Conservation (phyloP, 2,797 vertebrate species). For the Anguilla marmorata region DNA sequence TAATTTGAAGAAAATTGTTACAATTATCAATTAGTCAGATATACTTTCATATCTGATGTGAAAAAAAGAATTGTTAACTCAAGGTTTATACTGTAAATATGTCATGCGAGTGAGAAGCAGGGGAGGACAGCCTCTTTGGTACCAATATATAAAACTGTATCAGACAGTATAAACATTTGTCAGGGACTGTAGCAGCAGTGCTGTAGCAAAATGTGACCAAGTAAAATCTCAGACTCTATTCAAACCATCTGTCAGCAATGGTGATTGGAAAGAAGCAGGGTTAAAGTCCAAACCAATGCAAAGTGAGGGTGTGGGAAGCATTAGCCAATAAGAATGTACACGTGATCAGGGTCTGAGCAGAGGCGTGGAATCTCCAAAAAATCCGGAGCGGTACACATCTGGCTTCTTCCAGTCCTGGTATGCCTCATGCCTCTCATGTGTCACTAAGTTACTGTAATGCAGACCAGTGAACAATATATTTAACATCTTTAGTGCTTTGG, state of each 20-base stretch:
- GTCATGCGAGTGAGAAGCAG: neutral
- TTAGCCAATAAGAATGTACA: neutral
- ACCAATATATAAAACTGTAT: neutral
- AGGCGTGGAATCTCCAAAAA: neutral
- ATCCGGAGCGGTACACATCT: neutral
- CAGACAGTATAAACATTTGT: neutral
- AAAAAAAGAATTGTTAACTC: neutral
- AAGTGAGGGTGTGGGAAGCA: neutral
- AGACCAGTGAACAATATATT: neutral
- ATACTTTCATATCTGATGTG: neutral
- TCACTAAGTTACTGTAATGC: neutral
- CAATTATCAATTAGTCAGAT: neutral
- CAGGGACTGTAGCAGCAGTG: neutral
- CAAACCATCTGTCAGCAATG: neutral
- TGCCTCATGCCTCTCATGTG: neutral
- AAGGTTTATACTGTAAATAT: constrained; percentile 4
- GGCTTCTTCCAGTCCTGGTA: neutral
- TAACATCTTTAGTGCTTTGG: neutral
- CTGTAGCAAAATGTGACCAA: neutral
- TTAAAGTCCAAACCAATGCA: neutral
- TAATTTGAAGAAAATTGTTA: neutral
- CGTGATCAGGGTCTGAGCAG: neutral
- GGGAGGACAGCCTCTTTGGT: neutral
- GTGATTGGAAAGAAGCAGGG: neutral
- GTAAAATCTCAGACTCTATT: neutral